Conservation (phyloP, 2,113 vertebrate species). For the Chloropsis hardwickii region DNA sequence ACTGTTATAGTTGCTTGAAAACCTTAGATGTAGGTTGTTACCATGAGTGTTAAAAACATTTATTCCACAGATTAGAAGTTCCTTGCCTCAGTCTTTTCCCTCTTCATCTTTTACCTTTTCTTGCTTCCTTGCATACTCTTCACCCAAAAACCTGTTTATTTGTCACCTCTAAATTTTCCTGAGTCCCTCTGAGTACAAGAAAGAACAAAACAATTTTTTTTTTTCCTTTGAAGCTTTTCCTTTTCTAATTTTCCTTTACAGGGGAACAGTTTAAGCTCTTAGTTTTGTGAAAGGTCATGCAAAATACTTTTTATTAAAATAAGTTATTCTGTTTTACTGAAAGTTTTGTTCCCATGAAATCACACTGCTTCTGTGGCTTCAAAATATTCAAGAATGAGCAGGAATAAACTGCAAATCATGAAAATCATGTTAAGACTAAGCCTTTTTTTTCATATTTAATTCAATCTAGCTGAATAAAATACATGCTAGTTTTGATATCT, state of each 20-base stretch:
- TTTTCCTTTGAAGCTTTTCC: background rate
- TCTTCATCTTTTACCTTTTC: accelerated
- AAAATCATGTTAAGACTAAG: background rate
- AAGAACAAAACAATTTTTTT: background rate
- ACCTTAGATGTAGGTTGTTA: background rate
- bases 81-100: background rate
- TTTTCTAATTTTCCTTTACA: background rate
- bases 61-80: background rate
- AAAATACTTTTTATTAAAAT: background rate
- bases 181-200: background rate
- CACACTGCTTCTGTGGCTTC: background rate
- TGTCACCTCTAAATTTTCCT: background rate
- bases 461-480: background rate
- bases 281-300: background rate
- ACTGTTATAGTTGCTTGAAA: background rate
- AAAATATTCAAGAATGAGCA: background rate
- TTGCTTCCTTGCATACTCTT: background rate
- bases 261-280: background rate
- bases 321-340: background rate
- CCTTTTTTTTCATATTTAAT: background rate
- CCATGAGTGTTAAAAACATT: background rate
- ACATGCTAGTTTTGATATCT: background rate
- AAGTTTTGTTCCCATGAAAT: background rate
- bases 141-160: background rate
- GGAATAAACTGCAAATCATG: background rate